phyloP scores from a whole-genome alignment of 1,140 invertebrate genomes.

The Vollenhovia emeryi region DNA sequence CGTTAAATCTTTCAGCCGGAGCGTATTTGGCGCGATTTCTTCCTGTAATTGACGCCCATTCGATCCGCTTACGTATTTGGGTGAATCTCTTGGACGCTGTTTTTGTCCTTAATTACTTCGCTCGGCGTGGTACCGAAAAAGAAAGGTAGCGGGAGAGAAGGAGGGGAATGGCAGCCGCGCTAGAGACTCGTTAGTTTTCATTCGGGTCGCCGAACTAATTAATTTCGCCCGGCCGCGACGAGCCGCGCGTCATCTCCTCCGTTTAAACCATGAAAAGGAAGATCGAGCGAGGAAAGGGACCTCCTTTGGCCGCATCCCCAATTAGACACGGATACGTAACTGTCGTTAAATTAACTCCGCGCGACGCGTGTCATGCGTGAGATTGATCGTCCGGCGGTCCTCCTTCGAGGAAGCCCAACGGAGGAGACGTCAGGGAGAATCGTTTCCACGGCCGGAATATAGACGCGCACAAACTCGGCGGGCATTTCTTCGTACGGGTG shows the following conservation, averaged over 20 bases:
- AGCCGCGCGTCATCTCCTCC: slow-evolving; percentile 24
- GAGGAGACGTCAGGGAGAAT: slow-evolving; percentile 45
- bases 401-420: slow-evolving; percentile 13
- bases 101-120: slow-evolving; percentile 60
- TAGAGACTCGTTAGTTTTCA: slow-evolving; percentile 66
- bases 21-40: slow-evolving; percentile 53
- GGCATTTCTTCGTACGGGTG: slow-evolving; percentile 59
- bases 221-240: slow-evolving; percentile 53
- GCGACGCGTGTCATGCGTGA: slow-evolving; percentile 67
- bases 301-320: slow-evolving; percentile 58
- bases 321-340: slow-evolving; percentile 72
- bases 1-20: slow-evolving; percentile 55
- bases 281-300: background rate
- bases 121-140: slow-evolving; percentile 42
- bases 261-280: slow-evolving; percentile 59
- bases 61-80: slow-evolving; percentile 46
- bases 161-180: background rate
- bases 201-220: slow-evolving; percentile 62
- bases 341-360: slow-evolving; percentile 71
- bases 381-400: slow-evolving; percentile 69
- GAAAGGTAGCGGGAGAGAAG: slow-evolving; percentile 26
- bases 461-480: slow-evolving; percentile 37
- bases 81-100: slow-evolving; percentile 22
- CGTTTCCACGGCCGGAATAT: slow-evolving; percentile 60
- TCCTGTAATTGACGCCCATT: slow-evolving; percentile 60